phyloP scores from a whole-genome alignment of 92 coral and sea anemone genomes.

The Blastomussa wellsi region DNA sequence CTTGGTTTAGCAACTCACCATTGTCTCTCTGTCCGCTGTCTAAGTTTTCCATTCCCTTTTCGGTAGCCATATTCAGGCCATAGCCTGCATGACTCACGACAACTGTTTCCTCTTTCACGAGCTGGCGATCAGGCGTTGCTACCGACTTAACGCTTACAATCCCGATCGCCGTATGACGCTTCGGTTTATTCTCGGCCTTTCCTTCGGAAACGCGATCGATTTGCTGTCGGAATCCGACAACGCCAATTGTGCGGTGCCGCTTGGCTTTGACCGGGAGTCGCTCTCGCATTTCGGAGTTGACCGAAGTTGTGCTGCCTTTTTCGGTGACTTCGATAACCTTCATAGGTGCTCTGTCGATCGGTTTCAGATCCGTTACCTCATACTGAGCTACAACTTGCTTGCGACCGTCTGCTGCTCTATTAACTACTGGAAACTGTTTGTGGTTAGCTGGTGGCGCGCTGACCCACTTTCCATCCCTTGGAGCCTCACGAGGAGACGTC shows the following conservation, averaged over 20 bases:
- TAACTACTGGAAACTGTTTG: constrained; percentile 34
- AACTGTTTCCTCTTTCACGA: constrained; percentile 29
- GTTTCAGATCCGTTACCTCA: constrained; percentile 63
- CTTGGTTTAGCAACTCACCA: constrained; percentile 20
- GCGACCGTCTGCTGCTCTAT: constrained; percentile 25
- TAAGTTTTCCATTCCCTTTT: constrained; percentile 3
- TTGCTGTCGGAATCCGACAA: constrained; percentile 89
- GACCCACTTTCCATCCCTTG: constrained; percentile 34
- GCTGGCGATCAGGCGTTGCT: constrained; percentile 30
- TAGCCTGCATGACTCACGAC: constrained; percentile 36
- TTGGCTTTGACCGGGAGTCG: constrained; percentile 59
- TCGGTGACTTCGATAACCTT: constrained; percentile 81
- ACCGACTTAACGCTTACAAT: constrained; percentile 63
- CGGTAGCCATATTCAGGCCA: background rate
- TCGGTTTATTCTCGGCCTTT: constrained; percentile 72
- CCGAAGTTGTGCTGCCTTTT: constrained; percentile 32
- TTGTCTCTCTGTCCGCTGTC: constrained; percentile 21
- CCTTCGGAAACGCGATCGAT: constrained; percentile 74
- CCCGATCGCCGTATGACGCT: constrained; percentile 95
- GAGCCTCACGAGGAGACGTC: constrained; percentile 22
- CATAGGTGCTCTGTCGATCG: constrained; percentile 64
- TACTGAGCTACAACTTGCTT: constrained; percentile 40
- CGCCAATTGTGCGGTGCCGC: constrained; percentile 93
- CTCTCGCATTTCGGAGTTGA: constrained; percentile 45
- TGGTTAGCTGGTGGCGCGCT: background rate